Percentiles rank a stretch among this genome's conserved stretches.
These are phyloP conservation scores for Pedionomus torquatus DNA, from an alignment of 2,113 vertebrate genomes.

Conservation along the genomic window DNA sequence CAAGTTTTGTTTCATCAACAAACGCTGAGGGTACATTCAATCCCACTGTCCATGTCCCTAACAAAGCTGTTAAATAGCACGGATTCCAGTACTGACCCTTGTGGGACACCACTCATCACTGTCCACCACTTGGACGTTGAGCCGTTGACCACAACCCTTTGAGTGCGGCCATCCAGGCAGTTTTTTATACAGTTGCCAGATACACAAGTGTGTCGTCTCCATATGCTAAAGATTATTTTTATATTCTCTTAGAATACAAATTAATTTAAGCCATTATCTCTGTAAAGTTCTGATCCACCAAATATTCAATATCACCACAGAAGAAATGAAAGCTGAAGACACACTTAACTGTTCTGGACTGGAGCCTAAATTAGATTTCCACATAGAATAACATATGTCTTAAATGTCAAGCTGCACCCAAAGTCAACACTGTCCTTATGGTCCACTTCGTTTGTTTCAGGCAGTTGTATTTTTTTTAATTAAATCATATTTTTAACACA, in stretches of 20 bases:
- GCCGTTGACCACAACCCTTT: too few species aligned
- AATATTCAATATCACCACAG: background rate
- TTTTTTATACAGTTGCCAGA: too few species aligned
- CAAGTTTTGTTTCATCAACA: too few species aligned
- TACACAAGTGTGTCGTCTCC: background rate
- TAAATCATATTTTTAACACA: background rate
- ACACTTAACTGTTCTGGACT: background rate
- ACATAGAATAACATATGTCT: constrained; percentile 7
- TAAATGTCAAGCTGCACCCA: background rate
- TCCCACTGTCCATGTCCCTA: too few species aligned
- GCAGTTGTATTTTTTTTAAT: background rate
- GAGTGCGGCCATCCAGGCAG: too few species aligned
- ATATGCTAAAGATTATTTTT: background rate
- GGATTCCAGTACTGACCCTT: too few species aligned
- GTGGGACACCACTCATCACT: too few species aligned
- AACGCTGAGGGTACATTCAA: too few species aligned
- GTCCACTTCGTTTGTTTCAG: background rate
- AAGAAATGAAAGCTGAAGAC: background rate
- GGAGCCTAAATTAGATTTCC: background rate
- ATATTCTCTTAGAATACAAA: background rate
- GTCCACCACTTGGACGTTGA: too few species aligned
- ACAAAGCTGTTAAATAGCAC: too few species aligned
- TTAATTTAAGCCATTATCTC: background rate
- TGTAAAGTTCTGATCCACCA: background rate
- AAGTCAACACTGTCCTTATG: constrained; percentile 7